Conservation (phyloP, 2,113 vertebrate genomes). For the Muntiacus muntjak region DNA sequence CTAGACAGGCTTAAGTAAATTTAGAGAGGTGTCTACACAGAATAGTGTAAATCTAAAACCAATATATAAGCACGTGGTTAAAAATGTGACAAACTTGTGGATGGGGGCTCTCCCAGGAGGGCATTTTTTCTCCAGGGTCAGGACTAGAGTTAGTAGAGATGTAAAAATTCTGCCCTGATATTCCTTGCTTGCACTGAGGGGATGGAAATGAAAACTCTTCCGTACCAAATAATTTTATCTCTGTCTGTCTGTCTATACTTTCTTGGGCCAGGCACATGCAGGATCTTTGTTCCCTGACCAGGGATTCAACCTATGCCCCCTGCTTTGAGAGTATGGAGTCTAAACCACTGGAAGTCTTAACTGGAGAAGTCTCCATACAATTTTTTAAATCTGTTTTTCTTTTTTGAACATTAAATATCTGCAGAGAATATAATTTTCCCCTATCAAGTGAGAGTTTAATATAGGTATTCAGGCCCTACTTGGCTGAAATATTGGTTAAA, state of each 20-base stretch:
- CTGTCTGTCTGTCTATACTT: not conserved
- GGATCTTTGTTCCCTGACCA: not conserved
- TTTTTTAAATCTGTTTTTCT: not conserved
- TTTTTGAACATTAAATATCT: constrained; percentile 7
- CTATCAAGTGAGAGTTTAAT: not conserved
- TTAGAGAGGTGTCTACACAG: not conserved
- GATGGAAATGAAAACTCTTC: constrained; percentile 12
- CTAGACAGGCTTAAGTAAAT: not conserved
- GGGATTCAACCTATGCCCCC: not conserved
- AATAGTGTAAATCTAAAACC: not conserved
- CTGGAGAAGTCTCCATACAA: not conserved
- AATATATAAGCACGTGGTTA: not conserved
- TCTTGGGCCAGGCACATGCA: not conserved
- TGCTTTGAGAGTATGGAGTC: not conserved
- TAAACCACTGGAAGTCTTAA: not conserved
- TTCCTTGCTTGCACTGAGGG: not conserved
- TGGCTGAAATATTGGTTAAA: not conserved
- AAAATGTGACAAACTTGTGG: not conserved
- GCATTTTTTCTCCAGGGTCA: not conserved
- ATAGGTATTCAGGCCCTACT: not conserved
- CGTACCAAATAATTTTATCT: not conserved
- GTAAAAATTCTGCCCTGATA: not conserved
- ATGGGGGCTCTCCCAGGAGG: not conserved
- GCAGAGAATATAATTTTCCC: not conserved
- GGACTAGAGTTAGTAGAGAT: not conserved